Evolutionary conservation across 2,113 vertebrate genomes (phyloP).

Genomic region (Cynocephalus volans): DNA sequence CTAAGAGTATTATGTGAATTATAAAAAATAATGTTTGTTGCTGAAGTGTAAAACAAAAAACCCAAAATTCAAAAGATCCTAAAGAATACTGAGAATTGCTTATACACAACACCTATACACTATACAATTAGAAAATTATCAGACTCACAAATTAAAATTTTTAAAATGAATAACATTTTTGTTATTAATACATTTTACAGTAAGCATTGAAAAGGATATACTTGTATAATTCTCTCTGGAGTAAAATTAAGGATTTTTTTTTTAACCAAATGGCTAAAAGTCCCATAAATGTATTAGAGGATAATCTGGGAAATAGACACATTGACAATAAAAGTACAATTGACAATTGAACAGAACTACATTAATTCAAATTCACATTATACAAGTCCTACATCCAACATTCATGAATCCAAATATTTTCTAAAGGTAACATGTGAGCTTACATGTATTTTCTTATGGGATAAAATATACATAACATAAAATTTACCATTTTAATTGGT

Average conservation of each 20-base stretch:
- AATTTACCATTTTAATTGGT: not conserved
- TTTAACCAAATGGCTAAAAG: conserved; percentile 16
- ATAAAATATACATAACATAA: not conserved
- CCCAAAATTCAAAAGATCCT: not conserved
- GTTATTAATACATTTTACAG: not conserved
- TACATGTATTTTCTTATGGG: not conserved
- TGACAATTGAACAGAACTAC: not conserved
- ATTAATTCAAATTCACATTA: not conserved
- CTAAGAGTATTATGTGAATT: not conserved
- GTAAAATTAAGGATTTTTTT: not conserved
- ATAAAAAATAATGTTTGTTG: not conserved
- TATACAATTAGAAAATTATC: conserved; percentile 7
- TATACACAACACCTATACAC: not conserved
- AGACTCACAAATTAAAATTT: not conserved
- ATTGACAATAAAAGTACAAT: not conserved
- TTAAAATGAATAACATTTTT: not conserved
- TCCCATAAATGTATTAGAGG: not conserved
- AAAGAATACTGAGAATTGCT: not conserved
- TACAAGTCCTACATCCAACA: not conserved
- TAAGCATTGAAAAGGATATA: not conserved
- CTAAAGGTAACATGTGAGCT: not conserved
- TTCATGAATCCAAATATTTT: not conserved
- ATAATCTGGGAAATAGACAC: not conserved
- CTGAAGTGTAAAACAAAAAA: not conserved
- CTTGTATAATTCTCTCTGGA: not conserved